Evolutionary conservation across 2,113 vertebrate species (phyloP), one percentile per base, ranked within the genome.

Genomic region (Tragulus kanchil): DNA sequence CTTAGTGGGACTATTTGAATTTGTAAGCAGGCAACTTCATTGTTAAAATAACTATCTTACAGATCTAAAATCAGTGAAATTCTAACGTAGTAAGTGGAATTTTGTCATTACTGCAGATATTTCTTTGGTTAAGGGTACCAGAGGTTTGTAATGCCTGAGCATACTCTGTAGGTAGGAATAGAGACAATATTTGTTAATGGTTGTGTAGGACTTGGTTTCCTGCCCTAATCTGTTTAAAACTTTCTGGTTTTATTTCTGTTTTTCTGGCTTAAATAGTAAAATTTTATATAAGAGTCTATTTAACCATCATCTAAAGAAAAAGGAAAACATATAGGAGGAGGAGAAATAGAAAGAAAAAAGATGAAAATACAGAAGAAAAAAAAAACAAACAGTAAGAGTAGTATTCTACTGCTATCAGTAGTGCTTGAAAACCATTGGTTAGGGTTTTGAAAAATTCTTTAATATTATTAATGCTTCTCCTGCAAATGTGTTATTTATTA

Each of bases 41-140:
- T 81, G 45, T 21, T 67, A 86, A 73, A 93, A 42, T 82, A 85
- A 48, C 21, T 93, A n/a, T 73, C 64, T 91, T 56, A 58, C 10
- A 91, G 7, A 8, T 79, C 23, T 73, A 73, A 73, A 73, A 48
- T 69, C 61, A 84, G 36, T 73, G 54, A 56, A 95, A 79, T 89
- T 89, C 14, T 89, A 42, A 91, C 73, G 10, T 85, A 8, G 12
- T 45, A 36, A 59, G 52, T 42, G 26, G 58, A 94, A 69, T 67
- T 86, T 14, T 69, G 58, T 6, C 3, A 50, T 62, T 69, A n/a
- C 0, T 82, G 11, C 2, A 87, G 45, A 42, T 93, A 85, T 85
- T 61, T 75, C 3, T 85, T 85, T 69, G 85, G 4, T 85, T 89
- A 89, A 81, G 15, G 28, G 61, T 64, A 28, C 31, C 36, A 36